These are phyloP conservation scores for Urocitellus parryii DNA, from an alignment of 2,113 vertebrate genomes.

Conservation along the genomic window DNA sequence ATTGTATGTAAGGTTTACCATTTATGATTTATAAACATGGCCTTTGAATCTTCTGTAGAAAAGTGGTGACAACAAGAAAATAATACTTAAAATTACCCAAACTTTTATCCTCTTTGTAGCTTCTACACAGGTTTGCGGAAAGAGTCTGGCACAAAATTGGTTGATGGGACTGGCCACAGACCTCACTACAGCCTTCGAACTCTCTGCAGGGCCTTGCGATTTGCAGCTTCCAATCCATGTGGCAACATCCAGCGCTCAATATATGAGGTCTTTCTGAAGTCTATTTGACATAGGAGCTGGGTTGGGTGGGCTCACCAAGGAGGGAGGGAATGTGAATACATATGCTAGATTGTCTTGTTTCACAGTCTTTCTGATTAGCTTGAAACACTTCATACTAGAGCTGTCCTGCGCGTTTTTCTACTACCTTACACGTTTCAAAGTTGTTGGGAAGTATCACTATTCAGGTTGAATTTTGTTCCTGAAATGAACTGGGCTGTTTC, in stretches of 20 bases:
- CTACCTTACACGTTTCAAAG: neutral
- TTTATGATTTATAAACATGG: neutral
- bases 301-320: neutral
- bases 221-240: constrained; percentile 93
- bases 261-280: constrained; percentile 91
- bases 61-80: neutral
- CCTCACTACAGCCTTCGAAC: constrained; percentile 98
- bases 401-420: neutral
- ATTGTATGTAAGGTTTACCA: neutral
- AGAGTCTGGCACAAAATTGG: constrained; percentile 90
- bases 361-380: neutral
- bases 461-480: neutral
- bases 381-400: neutral
- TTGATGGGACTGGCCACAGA: constrained; percentile 95
- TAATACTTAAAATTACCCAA: neutral
- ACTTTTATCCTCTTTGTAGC: constrained; percentile 85
- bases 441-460: neutral
- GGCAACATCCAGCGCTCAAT: constrained; percentile 93
- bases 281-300: constrained; percentile 16
- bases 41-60: constrained; percentile 5
- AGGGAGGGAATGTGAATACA: neutral
- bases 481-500: neutral
- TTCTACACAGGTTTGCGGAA: constrained; percentile 95
- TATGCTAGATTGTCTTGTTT: neutral
- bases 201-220: constrained; percentile 95